A percentile compares a stretch with the other conserved stretches of the same genome.
Evolutionary conservation across 2,113 vertebrate genomes (phyloP).

Genomic region (Strix uralensis): DNA sequence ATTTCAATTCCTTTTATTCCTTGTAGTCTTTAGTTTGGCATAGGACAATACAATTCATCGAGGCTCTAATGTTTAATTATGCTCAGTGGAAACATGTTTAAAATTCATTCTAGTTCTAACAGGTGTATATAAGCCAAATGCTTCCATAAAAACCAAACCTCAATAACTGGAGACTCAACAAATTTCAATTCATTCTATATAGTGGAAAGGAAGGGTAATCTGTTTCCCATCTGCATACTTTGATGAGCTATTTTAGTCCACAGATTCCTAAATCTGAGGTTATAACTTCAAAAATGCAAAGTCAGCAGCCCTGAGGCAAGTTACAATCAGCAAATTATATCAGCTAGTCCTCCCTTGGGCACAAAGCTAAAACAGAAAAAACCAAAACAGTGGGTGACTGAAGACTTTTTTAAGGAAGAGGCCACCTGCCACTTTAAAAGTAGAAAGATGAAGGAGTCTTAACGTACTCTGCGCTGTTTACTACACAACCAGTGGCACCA

Average conservation of each 20-base stretch:
- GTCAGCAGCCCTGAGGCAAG: not conserved
- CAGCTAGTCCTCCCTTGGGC: not conserved
- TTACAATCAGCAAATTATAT: not conserved
- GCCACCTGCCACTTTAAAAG: not conserved
- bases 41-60: not conserved
- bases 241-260: not conserved
- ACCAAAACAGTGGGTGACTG: not conserved
- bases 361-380: not conserved
- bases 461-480: not conserved
- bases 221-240: conserved; percentile 19
- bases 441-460: not conserved
- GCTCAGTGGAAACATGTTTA: conserved; percentile 29
- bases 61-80: conserved; percentile 37
- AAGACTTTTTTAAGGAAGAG: not conserved
- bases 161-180: not conserved
- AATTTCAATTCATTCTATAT: not conserved
- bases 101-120: conserved; percentile 26
- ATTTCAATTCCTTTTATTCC: conserved; percentile 18
- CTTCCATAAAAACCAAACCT: conserved; percentile 8
- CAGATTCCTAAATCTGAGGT: not conserved
- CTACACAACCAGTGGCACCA: not conserved
- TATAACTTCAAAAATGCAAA: not conserved
- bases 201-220: not conserved
- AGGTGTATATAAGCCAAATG: conserved; percentile 6
- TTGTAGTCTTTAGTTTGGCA: not conserved